Percentiles rank a stretch among this genome's conserved stretches.
These are phyloP conservation scores for Xenentodon cancila DNA, from an alignment of 2,797 vertebrate species.

Conservation along the genomic window DNA sequence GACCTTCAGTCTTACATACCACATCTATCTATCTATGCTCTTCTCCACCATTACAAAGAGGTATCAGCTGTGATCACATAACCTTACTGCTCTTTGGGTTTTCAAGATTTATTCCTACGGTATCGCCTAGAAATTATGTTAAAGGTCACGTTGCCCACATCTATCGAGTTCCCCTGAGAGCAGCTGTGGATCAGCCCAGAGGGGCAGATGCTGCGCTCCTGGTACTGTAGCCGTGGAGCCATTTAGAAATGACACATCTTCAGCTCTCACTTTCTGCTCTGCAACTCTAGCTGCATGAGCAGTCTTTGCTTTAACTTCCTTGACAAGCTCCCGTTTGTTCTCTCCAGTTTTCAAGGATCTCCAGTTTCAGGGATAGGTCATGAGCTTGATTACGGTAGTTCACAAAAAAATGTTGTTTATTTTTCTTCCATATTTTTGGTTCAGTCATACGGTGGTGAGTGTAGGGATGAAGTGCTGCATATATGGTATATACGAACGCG, in stretches of 20 bases:
- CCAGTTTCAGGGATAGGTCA: conserved; percentile 1
- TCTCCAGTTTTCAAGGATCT: conserved; percentile 7
- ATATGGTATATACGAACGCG: too few relatives aligned
- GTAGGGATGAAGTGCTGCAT: too few relatives aligned
- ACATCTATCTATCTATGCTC: background rate
- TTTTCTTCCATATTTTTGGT: too few relatives aligned
- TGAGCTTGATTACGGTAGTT: too few relatives aligned
- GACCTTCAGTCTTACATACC: background rate
- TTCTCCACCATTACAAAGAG: background rate
- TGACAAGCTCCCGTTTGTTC: conserved; percentile 22
- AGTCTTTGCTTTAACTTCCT: conserved; percentile 18
- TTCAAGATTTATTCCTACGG: conserved; percentile 9
- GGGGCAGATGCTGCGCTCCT: background rate
- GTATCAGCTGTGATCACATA: background rate
- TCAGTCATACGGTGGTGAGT: too few relatives aligned
- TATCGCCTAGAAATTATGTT: background rate
- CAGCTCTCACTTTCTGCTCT: background rate
- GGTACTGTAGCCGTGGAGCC: background rate
- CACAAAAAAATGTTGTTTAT: too few relatives aligned
- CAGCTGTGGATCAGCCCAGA: background rate
- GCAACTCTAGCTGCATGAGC: conserved; percentile 9
- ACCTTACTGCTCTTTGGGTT: background rate
- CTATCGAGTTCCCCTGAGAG: conserved; percentile 1
- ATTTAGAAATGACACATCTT: conserved; percentile 8
- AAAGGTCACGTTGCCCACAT: conserved; percentile 3